Conservation (phyloP, 2,888 invertebrate genomes). For the Boloria euphrosyne region DNA sequence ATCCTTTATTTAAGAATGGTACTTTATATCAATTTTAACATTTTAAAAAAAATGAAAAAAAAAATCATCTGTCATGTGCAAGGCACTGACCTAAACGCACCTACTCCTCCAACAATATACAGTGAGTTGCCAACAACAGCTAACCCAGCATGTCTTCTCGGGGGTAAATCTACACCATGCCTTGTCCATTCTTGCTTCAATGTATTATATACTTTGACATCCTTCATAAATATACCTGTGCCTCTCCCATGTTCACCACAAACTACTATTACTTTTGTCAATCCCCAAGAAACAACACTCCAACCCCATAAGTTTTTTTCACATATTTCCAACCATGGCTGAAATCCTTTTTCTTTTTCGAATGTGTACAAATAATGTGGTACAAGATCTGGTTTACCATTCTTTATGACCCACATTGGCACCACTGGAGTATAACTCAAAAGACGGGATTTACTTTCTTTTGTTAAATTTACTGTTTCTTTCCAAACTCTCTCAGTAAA, state of each 20-base stretch:
- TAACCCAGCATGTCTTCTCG: conserved; percentile 63
- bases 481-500: conserved; percentile 62
- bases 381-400: conserved; percentile 48
- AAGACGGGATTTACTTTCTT: conserved; percentile 52
- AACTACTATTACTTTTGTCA: conserved; percentile 61
- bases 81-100: conserved; percentile 68
- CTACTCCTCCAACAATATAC: conserved; percentile 69
- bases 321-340: conserved; percentile 63
- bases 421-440: conserved; percentile 53
- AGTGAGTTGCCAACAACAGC: conserved; percentile 58
- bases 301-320: conserved; percentile 73
- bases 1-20: neutral
- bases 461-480: conserved; percentile 56
- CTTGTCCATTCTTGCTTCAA: conserved; percentile 60
- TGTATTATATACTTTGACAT: conserved; percentile 67
- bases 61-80: conserved; percentile 25
- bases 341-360: conserved; percentile 52
- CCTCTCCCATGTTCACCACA: conserved; percentile 70
- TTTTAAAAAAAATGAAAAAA: neutral
- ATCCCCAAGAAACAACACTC: conserved; percentile 65
- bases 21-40: neutral
- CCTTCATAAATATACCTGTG: conserved; percentile 62
- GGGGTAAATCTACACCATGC: conserved; percentile 63
- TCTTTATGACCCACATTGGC: conserved; percentile 56
- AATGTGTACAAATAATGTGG: conserved; percentile 61